phyloP scores from a whole-genome alignment of 2,113 vertebrate genomes.

The Myotis brandtii region DNA sequence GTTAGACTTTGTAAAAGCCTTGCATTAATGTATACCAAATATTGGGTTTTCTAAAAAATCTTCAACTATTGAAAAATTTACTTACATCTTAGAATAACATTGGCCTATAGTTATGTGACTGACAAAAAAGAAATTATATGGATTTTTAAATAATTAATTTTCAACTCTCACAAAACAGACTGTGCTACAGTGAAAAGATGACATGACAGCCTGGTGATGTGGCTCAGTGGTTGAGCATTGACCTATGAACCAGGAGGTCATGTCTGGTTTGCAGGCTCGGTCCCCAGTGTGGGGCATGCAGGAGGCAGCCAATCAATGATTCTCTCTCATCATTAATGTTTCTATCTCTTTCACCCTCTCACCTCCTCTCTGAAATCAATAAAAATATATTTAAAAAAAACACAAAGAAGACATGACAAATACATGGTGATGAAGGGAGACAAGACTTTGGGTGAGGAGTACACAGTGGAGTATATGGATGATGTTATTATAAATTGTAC shows the following conservation, averaged over 20 bases:
- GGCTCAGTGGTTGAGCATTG: no score
- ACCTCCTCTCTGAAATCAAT: no score
- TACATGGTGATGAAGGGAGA: not conserved
- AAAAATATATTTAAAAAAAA: no score
- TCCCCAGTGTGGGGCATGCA: no score
- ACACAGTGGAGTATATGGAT: not conserved
- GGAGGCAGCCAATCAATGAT: no score
- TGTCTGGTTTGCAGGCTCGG: no score
- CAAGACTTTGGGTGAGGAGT: not conserved
- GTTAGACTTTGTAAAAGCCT: constrained; percentile 12
- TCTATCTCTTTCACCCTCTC: no score
- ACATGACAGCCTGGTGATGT: no score
- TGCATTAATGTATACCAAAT: constrained; percentile 6
- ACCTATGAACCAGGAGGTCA: no score
- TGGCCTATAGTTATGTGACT: constrained; percentile 66
- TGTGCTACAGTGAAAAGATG: constrained; percentile 70
- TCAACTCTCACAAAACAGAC: constrained; percentile 80
- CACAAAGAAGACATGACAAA: constrained; percentile 59
- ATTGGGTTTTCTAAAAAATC: constrained; percentile 46
- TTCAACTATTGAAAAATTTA: constrained; percentile 74
- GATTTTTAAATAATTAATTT: constrained; percentile 86
- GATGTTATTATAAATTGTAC: no score
- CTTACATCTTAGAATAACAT: constrained; percentile 66
- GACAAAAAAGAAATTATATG: constrained; percentile 85
- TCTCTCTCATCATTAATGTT: no score